A percentile compares a stretch with the other conserved stretches of the same genome.
phyloP scores from a whole-genome alignment of 2,888 invertebrate species.

The Machimus rusticus region DNA sequence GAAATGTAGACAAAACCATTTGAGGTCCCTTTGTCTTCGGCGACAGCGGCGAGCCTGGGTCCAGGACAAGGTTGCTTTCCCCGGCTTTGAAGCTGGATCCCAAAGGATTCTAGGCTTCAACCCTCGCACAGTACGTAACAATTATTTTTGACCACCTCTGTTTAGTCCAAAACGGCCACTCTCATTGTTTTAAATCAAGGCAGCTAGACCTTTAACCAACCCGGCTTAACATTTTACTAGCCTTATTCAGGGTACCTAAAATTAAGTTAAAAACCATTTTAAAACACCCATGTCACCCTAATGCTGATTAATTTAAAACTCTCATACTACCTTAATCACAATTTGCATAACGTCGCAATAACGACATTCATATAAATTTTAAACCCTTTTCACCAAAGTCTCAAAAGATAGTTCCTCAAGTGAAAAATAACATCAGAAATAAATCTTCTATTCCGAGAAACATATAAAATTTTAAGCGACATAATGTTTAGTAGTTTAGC shows the following conservation, averaged over 20 bases:
- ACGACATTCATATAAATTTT: too few species aligned
- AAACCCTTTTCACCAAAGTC: too few species aligned
- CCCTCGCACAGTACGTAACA: neutral
- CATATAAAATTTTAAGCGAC: too few species aligned
- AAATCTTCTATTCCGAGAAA: too few species aligned
- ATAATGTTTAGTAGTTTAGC: too few species aligned
- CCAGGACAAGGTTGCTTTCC: neutral
- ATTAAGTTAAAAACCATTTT: neutral
- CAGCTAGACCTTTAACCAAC: neutral
- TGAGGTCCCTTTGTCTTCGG: neutral
- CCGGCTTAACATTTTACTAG: neutral
- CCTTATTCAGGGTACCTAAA: neutral
- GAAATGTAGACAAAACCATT: neutral
- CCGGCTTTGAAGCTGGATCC: neutral
- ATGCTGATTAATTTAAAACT: neutral
- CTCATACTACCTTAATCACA: neutral
- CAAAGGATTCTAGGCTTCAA: neutral
- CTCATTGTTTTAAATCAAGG: neutral
- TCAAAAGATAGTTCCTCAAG: too few species aligned
- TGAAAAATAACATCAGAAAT: too few species aligned
- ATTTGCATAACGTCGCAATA: too few species aligned
- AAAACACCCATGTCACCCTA: neutral
- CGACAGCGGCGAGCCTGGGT: neutral
- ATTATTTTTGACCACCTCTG: neutral
- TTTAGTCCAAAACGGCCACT: neutral